Percentiles rank a stretch among this genome's conserved stretches.
Conservation (phyloP, 2,888 invertebrate genomes). For the Aradus depressus region DNA sequence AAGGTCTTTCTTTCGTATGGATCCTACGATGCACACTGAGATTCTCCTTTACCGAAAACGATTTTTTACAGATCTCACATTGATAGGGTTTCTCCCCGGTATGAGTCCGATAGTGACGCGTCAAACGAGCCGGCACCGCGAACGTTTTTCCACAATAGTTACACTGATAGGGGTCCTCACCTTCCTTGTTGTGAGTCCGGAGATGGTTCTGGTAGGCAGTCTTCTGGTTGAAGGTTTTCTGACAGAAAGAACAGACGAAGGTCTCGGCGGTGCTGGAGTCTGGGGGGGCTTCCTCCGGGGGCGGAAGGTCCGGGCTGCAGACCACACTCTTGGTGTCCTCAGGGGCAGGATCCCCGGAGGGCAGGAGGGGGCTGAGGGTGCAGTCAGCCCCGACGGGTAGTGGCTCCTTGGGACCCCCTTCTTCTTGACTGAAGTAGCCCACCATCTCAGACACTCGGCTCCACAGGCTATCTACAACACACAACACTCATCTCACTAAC, state of each 20-base stretch:
- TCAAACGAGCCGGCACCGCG: conserved; percentile 75
- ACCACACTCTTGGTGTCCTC: conserved; percentile 44
- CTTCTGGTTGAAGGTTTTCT: conserved; percentile 61
- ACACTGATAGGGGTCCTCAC: conserved; percentile 69
- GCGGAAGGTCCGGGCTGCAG: conserved; percentile 47
- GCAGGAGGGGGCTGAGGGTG: conserved; percentile 32
- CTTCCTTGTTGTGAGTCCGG: conserved; percentile 45
- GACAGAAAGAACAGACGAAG: conserved; percentile 58
- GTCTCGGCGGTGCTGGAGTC: conserved; percentile 34
- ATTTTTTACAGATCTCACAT: conserved; percentile 85
- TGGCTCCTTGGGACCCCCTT: conserved; percentile 35
- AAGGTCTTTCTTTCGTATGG: conserved; percentile 84
- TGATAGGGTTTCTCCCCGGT: conserved; percentile 84
- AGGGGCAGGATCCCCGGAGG: conserved; percentile 37
- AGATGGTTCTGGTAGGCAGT: conserved; percentile 61
- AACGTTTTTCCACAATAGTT: conserved; percentile 85
- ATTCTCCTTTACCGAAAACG: conserved; percentile 87
- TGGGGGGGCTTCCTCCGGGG: conserved; percentile 29
- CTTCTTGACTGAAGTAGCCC: conserved; percentile 38
- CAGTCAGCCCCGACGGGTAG: conserved; percentile 37
- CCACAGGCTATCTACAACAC: conserved; percentile 41
- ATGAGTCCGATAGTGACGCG: conserved; percentile 77
- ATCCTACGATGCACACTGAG: conserved; percentile 77
- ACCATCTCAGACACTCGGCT: conserved; percentile 42
- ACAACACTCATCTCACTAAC: conserved; percentile 32